Evolutionary conservation across 2,888 invertebrate species (phyloP).

Genomic region (Caenorhabditis macrosperma): DNA sequence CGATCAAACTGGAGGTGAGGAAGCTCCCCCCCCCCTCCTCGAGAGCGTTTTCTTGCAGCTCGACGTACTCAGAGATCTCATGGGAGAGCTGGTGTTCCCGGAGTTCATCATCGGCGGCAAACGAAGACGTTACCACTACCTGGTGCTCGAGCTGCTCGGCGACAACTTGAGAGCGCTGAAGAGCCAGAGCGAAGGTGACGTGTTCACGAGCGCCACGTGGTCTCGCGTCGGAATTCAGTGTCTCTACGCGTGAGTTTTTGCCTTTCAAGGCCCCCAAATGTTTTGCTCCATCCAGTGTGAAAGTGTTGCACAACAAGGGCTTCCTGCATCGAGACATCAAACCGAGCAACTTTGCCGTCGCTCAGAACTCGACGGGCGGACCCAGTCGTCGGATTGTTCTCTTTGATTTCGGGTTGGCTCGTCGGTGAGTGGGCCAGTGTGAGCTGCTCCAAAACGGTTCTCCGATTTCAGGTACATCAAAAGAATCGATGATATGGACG

Average conservation of each 20-base stretch:
- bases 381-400: slow-evolving; percentile 16
- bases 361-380: too few relatives aligned
- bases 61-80: too few relatives aligned
- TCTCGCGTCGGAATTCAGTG: slow-evolving; percentile 48
- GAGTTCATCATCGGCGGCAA: too few relatives aligned
- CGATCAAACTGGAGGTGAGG: slow-evolving; percentile 47
- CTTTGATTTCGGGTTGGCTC: slow-evolving; percentile 49
- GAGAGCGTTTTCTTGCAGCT: too few relatives aligned
- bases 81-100: too few relatives aligned
- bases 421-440: too few relatives aligned
- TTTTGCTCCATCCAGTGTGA: slow-evolving; percentile 37
- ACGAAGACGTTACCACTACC: slow-evolving; percentile 15
- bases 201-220: slow-evolving; percentile 35
- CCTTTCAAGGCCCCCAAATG: background rate
- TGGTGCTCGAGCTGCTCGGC: slow-evolving; percentile 46
- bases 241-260: slow-evolving; percentile 36
- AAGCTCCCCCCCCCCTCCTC: too few relatives aligned
- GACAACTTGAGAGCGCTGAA: slow-evolving; percentile 32
- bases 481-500: too few relatives aligned
- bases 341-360: too few relatives aligned
- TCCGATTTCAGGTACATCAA: too few relatives aligned
- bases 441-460: too few relatives aligned
- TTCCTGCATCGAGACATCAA: slow-evolving; percentile 67
- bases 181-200: too few relatives aligned
- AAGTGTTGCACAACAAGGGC: slow-evolving; percentile 64